Conservation (phyloP, 2,888 invertebrate species). For the Miltochrista miniata region DNA sequence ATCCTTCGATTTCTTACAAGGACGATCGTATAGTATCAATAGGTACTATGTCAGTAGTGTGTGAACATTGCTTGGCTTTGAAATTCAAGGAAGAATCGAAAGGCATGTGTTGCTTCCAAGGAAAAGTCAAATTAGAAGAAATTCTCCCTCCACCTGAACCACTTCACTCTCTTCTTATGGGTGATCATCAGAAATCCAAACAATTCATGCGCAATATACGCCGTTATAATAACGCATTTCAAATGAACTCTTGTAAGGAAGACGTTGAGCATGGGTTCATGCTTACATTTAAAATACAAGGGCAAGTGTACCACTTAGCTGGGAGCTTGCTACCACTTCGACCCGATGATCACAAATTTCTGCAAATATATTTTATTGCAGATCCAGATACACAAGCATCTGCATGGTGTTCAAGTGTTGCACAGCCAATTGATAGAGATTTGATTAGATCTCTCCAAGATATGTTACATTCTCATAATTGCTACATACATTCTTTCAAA, state of each 20-base stretch:
- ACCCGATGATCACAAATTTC: constrained; percentile 26
- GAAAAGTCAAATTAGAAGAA: constrained; percentile 29
- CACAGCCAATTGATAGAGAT: constrained; percentile 25
- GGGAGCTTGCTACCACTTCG: constrained; percentile 23
- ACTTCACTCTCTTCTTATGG: constrained; percentile 14
- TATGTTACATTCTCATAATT: constrained; percentile 32
- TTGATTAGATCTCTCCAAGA: constrained; percentile 28
- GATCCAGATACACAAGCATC: constrained; percentile 29
- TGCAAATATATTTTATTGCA: constrained; percentile 31
- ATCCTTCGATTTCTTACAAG: constrained; percentile 30
- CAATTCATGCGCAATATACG: constrained; percentile 20
- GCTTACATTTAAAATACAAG: neutral
- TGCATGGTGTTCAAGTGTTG: constrained; percentile 23
- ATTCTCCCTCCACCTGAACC: constrained; percentile 24
- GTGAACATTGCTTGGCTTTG: constrained; percentile 20
- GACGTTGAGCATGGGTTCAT: constrained; percentile 17
- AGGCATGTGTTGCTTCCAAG: constrained; percentile 25
- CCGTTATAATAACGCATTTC: constrained; percentile 33
- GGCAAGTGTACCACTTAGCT: constrained; percentile 18
- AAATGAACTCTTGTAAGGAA: constrained; percentile 28
- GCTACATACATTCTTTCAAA: constrained; percentile 32
- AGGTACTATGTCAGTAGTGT: constrained; percentile 34
- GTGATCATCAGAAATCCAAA: neutral
- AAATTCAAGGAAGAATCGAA: constrained; percentile 22
- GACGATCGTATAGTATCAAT: constrained; percentile 32